Evolutionary conservation across 2,797 vertebrate species (phyloP), one percentile per base, ranked within the genome.

Genomic region (Orientallactaga sibirica): DNA sequence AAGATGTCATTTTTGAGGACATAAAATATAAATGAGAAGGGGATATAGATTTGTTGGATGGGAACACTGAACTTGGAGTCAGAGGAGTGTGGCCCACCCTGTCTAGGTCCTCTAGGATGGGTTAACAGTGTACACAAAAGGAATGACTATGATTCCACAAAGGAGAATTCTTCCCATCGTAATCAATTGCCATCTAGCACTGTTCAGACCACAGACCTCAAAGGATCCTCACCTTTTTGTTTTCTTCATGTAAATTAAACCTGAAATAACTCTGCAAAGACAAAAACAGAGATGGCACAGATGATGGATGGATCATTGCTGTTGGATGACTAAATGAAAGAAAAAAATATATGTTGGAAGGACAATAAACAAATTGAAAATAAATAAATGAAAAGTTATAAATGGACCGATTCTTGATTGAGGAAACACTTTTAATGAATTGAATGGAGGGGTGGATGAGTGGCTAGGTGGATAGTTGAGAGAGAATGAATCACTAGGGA

Each of bases 151-250:
- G 24, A n/a, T 3, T 52, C 18, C 18, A 7, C 29, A 37, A 43
- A 33, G 25, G 16, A 68, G 22, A 73, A 48, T 55, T 81, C 29
- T 84, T 24, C 43, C 71, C 81, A 37, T 58, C 22, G 14, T 4
- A 6, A 2, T 85, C 5, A 76, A 80, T 0, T 37, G 6, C 10
- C 43, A 22, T 48, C 67, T 86, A 80, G 78, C 27, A 7, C 1
- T 18, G 0, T 55, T 48, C 73, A 52, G 61, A 33, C 20, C 61
- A 16, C n/a, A 76, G 85, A 67, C n/a, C 1, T n/a, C 0, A 20
- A 62, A 75, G 52, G 0, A 0, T 76, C 12, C 90, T 95, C 96
- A 97, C 97, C 94, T 94, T 25, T 93, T 19, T 70, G 22, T 94
- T 41, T 1, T 95, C 88, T 83, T 37, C 95, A 33, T 4, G 0